These are phyloP conservation scores for Tortrix viridana DNA, from an alignment of 2,888 invertebrate species.

Conservation along the genomic window DNA sequence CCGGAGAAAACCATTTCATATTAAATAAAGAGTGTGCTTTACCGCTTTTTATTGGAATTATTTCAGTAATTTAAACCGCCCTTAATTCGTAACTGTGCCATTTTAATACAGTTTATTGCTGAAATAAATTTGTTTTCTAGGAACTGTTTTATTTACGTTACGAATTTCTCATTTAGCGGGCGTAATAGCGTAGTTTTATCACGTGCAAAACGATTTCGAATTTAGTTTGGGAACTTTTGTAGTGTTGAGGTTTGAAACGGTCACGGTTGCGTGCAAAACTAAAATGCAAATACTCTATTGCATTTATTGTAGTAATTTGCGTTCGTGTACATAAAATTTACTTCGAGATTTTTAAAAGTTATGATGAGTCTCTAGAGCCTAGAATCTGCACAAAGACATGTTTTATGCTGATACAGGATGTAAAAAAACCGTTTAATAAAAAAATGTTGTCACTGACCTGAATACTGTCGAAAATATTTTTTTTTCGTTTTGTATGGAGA, in stretches of 20 bases:
- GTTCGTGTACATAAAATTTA: too few species aligned
- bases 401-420: too few species aligned
- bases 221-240: slow-evolving; percentile 13
- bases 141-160: not conserved
- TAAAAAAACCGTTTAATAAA: too few species aligned
- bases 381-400: too few species aligned
- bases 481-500: too few species aligned
- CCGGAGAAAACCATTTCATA: slow-evolving; percentile 8
- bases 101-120: slow-evolving; percentile 11
- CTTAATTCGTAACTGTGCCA: slow-evolving; percentile 15
- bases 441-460: too few species aligned
- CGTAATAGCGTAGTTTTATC: slow-evolving; percentile 13
- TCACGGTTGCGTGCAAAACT: not conserved
- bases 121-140: not conserved
- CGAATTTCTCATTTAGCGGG: slow-evolving; percentile 1
- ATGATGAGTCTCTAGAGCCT: too few species aligned
- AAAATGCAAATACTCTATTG: not conserved
- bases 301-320: too few species aligned
- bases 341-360: too few species aligned
- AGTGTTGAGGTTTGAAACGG: slow-evolving; percentile 1
- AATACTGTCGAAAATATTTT: too few species aligned
- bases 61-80: slow-evolving; percentile 2
- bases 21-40: slow-evolving; percentile 17
- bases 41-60: slow-evolving; percentile 19
- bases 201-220: slow-evolving; percentile 12